phyloP scores from a whole-genome alignment of 2,888 invertebrate genomes.

The Helicoverpa assulta region DNA sequence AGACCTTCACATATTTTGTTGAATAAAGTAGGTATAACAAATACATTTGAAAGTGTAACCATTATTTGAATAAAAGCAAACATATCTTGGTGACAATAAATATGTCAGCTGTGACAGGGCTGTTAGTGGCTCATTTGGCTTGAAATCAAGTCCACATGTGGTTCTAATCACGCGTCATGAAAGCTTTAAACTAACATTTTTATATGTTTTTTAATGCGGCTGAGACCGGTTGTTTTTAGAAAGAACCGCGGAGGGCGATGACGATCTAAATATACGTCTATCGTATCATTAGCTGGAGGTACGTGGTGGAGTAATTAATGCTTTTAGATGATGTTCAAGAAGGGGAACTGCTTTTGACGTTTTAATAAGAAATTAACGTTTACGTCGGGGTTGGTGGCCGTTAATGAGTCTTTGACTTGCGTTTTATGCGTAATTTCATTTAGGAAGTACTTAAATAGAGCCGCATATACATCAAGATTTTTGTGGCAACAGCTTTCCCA shows the following conservation, averaged over 20 bases:
- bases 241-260: conserved; percentile 55
- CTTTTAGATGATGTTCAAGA: conserved; percentile 20
- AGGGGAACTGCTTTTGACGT: conserved; percentile 20
- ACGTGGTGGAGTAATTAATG: conserved; percentile 37
- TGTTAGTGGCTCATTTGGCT: conserved; percentile 46
- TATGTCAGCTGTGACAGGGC: conserved; percentile 10
- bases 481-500: no score
- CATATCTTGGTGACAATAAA: conserved; percentile 41
- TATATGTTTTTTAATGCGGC: conserved; percentile 66
- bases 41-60: conserved; percentile 6
- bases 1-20: neutral
- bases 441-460: neutral
- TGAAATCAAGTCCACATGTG: conserved; percentile 60
- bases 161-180: conserved; percentile 65
- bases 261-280: conserved; percentile 57
- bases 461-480: neutral
- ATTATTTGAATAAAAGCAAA: conserved; percentile 12
- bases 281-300: conserved; percentile 52
- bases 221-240: conserved; percentile 64
- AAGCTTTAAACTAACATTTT: conserved; percentile 62
- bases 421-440: conserved; percentile 13
- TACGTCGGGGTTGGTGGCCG: conserved; percentile 16
- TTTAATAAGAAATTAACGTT: conserved; percentile 30
- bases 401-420: conserved; percentile 20
- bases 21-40: no score